Conservation (phyloP, 2,888 invertebrate genomes). For the Dugesia japonica region DNA sequence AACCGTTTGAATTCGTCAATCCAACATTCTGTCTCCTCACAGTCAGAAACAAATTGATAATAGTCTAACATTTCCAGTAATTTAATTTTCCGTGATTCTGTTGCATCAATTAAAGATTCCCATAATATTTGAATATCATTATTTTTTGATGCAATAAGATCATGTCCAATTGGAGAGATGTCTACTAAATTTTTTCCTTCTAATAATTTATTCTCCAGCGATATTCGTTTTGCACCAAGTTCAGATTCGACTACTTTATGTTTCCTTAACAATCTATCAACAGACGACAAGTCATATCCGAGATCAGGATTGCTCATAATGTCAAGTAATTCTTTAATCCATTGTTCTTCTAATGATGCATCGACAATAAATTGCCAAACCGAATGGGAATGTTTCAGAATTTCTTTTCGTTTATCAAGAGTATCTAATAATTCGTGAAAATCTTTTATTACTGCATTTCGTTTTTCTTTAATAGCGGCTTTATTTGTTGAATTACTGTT, state of each 20-base stretch:
- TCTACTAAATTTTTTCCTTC: conserved; percentile 27
- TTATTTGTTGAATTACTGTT: conserved; percentile 93
- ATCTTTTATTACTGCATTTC: conserved; percentile 77
- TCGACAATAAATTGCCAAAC: conserved; percentile 99
- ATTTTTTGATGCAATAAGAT: conserved; percentile 52
- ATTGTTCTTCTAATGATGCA: conserved; percentile 73
- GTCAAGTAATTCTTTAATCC: conserved; percentile 59
- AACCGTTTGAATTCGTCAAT: conserved; percentile 87
- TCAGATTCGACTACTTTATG: conserved; percentile 90
- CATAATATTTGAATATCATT: conserved; percentile 82
- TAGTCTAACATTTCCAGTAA: conserved; percentile 82
- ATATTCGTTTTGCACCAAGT: conserved; percentile 36
- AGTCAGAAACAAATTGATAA: conserved; percentile 91
- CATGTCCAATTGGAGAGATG: conserved; percentile 69
- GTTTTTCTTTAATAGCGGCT: conserved; percentile 77
- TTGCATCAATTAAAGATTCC: conserved; percentile 82
- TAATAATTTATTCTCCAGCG: conserved; percentile 10
- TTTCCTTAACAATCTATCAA: conserved; percentile 81
- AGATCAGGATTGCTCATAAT: conserved; percentile 91
- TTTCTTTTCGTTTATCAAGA: conserved; percentile 70
- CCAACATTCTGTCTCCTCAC: conserved; percentile 95
- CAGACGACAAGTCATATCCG: conserved; percentile 94
- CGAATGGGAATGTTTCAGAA: conserved; percentile 84
- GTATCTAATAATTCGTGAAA: conserved; percentile 67
- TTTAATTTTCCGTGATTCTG: conserved; percentile 67